Conservation (phyloP, 2,888 invertebrate species). For the Lapara coniferarum region DNA sequence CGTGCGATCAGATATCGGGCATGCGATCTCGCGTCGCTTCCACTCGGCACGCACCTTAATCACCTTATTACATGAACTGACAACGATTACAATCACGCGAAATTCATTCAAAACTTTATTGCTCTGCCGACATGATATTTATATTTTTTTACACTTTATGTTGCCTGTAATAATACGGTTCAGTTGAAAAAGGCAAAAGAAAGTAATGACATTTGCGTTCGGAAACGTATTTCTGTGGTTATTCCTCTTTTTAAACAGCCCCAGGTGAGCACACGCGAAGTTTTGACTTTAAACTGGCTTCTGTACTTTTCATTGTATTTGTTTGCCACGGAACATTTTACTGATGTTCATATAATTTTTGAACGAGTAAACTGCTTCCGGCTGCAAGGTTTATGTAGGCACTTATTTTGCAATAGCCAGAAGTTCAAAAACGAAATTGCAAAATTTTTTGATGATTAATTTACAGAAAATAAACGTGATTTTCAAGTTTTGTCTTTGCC, state of each 20-base stretch:
- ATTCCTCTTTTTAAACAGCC: slow-evolving; percentile 3
- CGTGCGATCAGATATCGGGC: slow-evolving; percentile 25
- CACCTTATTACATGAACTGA: slow-evolving; percentile 41
- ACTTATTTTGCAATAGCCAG: neutral
- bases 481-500: no score
- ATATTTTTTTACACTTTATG: slow-evolving; percentile 39
- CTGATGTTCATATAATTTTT: no score
- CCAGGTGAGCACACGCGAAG: neutral
- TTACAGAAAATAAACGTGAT: no score
- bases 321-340: no score
- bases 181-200: slow-evolving; percentile 24
- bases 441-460: no score
- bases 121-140: slow-evolving; percentile 44
- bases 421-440: neutral
- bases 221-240: slow-evolving; percentile 8
- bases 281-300: slow-evolving; percentile 3
- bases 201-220: slow-evolving; percentile 24
- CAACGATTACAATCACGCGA: slow-evolving; percentile 40
- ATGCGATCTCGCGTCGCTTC: slow-evolving; percentile 25
- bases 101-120: slow-evolving; percentile 42
- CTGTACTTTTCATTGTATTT: slow-evolving; percentile 7
- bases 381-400: no score
- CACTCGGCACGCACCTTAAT: slow-evolving; percentile 31
- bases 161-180: slow-evolving; percentile 30
- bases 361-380: no score